Evolutionary conservation across 2,888 invertebrate species (phyloP).

Genomic region (Catocala nupta): DNA sequence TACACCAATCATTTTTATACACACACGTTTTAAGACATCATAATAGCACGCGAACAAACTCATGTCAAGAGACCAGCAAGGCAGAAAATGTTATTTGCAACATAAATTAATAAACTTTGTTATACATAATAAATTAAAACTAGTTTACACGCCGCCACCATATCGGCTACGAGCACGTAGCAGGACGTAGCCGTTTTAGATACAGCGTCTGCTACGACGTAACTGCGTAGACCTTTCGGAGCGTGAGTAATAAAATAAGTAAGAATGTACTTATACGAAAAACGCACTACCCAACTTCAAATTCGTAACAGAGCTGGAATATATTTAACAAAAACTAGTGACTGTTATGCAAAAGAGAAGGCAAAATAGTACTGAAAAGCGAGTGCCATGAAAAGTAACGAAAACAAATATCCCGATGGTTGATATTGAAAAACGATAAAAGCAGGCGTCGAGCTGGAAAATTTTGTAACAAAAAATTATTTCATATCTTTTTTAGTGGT

Average conservation of each 20-base stretch:
- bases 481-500: constrained; percentile 7
- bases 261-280: neutral
- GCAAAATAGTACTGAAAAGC: constrained; percentile 9
- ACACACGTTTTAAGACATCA: too few species aligned
- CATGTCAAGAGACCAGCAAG: too few species aligned
- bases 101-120: too few species aligned
- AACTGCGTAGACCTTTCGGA: constrained; percentile 11
- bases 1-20: too few species aligned
- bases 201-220: constrained; percentile 1
- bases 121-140: too few species aligned
- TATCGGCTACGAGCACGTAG: constrained; percentile 7
- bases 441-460: constrained; percentile 18
- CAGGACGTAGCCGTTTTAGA: constrained; percentile 14
- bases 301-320: neutral
- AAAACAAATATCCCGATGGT: constrained; percentile 32
- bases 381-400: constrained; percentile 26
- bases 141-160: too few species aligned
- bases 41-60: too few species aligned
- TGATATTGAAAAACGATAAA: constrained; percentile 43
- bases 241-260: neutral
- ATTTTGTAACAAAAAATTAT: constrained; percentile 23
- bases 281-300: neutral
- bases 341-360: constrained; percentile 8
- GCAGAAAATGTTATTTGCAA: neutral
- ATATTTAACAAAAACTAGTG: constrained; percentile 1